phyloP scores from a whole-genome alignment of 2,797 vertebrate genomes.

The Danio aesculapii region DNA sequence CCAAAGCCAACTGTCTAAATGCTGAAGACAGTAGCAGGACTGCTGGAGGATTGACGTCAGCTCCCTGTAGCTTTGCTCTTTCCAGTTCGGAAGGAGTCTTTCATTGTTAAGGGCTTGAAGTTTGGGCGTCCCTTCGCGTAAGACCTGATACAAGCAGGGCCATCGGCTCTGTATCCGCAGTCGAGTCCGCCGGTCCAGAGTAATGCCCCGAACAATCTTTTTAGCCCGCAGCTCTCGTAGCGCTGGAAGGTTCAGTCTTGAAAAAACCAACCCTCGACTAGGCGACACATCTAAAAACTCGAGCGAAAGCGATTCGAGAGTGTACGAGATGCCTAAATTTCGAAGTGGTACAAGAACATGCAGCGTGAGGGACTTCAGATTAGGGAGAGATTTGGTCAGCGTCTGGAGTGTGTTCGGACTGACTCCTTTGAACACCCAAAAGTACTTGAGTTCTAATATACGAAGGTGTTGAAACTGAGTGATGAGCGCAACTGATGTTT shows the following conservation, averaged over 20 bases:
- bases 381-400: slow-evolving; percentile 80
- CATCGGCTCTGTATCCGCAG: slow-evolving; percentile 84
- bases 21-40: slow-evolving; percentile 86
- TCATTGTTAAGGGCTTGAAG: slow-evolving; percentile 85
- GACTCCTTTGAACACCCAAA: slow-evolving; percentile 87
- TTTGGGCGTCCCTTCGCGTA: slow-evolving; percentile 81
- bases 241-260: slow-evolving; percentile 79
- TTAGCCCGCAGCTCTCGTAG: slow-evolving; percentile 83
- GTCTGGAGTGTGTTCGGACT: slow-evolving; percentile 79
- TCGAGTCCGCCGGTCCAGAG: slow-evolving; percentile 81
- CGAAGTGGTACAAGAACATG: slow-evolving; percentile 85
- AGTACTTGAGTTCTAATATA: slow-evolving; percentile 86
- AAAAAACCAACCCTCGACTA: slow-evolving; percentile 84
- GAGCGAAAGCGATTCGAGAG: slow-evolving; percentile 80
- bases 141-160: slow-evolving; percentile 85
- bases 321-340: slow-evolving; percentile 85
- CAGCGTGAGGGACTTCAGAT: slow-evolving; percentile 82
- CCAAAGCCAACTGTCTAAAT: slow-evolving; percentile 87
- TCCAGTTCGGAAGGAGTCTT: slow-evolving; percentile 81
- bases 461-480: slow-evolving; percentile 81
- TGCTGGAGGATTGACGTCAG: slow-evolving; percentile 81
- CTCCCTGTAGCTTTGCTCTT: slow-evolving; percentile 77
- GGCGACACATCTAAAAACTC: slow-evolving; percentile 86
- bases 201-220: slow-evolving; percentile 85
- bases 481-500: slow-evolving; percentile 80